Base-by-base conservation (phyloP, 2,888 invertebrate species). In the Brassicogethes aeneus region DNA sequence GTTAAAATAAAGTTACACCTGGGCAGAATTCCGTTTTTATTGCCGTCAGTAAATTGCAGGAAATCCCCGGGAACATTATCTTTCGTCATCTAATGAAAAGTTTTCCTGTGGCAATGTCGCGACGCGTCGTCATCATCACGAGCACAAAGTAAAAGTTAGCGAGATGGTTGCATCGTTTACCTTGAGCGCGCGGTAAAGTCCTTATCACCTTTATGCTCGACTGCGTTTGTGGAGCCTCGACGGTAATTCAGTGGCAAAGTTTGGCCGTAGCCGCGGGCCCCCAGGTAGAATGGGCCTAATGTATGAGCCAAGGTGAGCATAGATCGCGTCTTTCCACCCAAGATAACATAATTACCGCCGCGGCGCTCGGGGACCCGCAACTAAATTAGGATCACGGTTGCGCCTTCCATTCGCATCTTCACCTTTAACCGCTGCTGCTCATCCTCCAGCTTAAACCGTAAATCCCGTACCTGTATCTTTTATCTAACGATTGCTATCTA, bases 181-280 rank as follows among this genome's bases (percentile, higher is more conserved):
- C 60, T 61, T 55, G 46, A 23, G 23, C n/a, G n/a, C n/a, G 54
- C 53, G 54, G 54, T 50, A 47, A 48, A 55, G 50, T 61, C 58
- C 65, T 66, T 66, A 65, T 66, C 66, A 62, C 64, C 64, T 65
- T 66, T 60, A 62, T 62, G 59, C 64, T 62, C 59, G 59, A 61
- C 48, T 58, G 64, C 57, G 54, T 60, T 54, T 44, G 52, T 47
- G 57, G 52, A 56, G 59, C 52, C 52, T 50, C 51, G 50, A 44
- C 54, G 46, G 56, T 53, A 55, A 56, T 56, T 56, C 53, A 46
- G 48, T 41, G 53, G 53, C 47, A 56, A 63, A 61, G 56, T 63
- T 61, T 59, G 52, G 52, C 52, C 59, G 55, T 56, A 52, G 53
- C 57, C 49, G 44, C 41, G 51, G 53, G 55, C 52, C 51, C 52